These are phyloP conservation scores for Petrosia ficiformis DNA, from an alignment of 37 sponge, comb jelly and placozoan species.

Conservation along the genomic window DNA sequence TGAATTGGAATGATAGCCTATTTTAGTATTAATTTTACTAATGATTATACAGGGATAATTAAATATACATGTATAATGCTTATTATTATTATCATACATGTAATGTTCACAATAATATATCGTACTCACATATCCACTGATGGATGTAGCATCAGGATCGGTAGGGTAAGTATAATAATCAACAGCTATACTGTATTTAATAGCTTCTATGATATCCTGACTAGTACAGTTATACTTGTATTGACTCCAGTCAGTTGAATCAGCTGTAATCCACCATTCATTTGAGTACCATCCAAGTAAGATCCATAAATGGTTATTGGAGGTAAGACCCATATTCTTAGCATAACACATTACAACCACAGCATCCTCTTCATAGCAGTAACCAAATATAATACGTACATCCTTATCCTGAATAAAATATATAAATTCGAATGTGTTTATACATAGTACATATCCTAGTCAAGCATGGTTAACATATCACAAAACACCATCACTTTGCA, in stretches of 20 bases:
- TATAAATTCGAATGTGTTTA: too few relatives aligned
- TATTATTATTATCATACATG: too few relatives aligned
- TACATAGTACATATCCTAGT: too few relatives aligned
- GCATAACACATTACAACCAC: constrained; percentile 38
- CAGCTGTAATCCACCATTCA: constrained; percentile 52
- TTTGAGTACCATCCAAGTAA: constrained; percentile 60
- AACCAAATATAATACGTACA: constrained; percentile 56
- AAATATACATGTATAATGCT: too few relatives aligned
- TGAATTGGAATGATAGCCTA: too few relatives aligned
- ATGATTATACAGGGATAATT: too few relatives aligned
- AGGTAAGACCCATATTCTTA: constrained; percentile 6
- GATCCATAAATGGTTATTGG: constrained; percentile 60
- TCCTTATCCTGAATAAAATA: neutral
- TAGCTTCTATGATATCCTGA: neutral
- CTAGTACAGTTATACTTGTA: neutral
- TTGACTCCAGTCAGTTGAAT: constrained; percentile 3
- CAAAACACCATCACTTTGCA: too few relatives aligned
- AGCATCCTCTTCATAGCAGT: constrained; percentile 47
- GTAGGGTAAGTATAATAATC: neutral
- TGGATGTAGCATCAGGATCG: neutral
- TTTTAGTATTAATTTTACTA: too few relatives aligned
- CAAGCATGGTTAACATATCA: too few relatives aligned
- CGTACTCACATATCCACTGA: neutral
- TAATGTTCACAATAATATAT: too few relatives aligned
- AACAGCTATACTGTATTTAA: neutral